phyloP scores from a whole-genome alignment of 1,140 invertebrate genomes.

The Trichonephila inaurata region DNA sequence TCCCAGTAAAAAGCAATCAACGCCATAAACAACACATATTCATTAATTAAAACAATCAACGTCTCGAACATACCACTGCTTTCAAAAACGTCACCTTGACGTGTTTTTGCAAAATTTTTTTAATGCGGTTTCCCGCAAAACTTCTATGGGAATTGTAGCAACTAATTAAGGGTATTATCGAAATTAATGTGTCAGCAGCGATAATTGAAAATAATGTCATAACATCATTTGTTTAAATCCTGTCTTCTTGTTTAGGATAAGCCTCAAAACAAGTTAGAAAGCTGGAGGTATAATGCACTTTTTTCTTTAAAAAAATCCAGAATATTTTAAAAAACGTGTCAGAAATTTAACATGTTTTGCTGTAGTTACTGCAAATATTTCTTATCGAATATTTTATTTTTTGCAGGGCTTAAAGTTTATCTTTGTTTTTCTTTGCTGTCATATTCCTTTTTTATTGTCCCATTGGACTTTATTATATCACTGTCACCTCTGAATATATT shows the following conservation, averaged over 20 bases:
- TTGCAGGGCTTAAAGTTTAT: not conserved
- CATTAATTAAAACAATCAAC: constrained; percentile 76
- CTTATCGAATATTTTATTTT: not conserved
- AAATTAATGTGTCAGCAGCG: constrained; percentile 71
- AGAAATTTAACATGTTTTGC: constrained; percentile 3
- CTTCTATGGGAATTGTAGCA: constrained; percentile 63
- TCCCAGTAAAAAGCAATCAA: constrained; percentile 61
- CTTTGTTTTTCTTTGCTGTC: not conserved
- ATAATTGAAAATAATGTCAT: constrained; percentile 75
- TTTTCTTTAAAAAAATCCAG: not conserved
- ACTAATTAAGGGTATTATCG: constrained; percentile 75
- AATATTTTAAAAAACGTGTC: not conserved
- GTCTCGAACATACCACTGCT: constrained; percentile 16
- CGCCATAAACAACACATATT: constrained; percentile 50
- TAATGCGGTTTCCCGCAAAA: constrained; percentile 30
- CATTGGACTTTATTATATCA: not conserved
- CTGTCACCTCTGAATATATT: not conserved
- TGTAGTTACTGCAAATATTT: not conserved
- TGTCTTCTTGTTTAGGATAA: constrained; percentile 6
- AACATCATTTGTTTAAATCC: constrained; percentile 75
- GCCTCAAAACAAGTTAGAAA: constrained; percentile 13
- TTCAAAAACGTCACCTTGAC: constrained; percentile 67
- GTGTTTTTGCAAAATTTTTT: constrained; percentile 43
- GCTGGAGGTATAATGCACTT: not conserved
- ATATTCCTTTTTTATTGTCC: not conserved